phyloP scores from a whole-genome alignment of 2,797 vertebrate genomes.

The Sebastes dallii region DNA sequence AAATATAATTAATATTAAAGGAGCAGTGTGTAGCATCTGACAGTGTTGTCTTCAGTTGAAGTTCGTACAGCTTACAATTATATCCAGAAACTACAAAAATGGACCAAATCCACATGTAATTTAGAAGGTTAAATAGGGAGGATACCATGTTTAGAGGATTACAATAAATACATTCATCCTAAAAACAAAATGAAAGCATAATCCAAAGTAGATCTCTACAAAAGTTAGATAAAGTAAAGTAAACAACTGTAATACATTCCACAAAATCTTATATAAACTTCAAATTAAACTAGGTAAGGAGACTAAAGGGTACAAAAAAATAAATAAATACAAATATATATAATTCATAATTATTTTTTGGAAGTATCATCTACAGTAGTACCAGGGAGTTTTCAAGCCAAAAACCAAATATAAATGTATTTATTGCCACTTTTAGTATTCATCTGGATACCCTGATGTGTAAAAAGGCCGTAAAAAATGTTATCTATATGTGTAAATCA shows the following conservation, averaged over 20 bases:
- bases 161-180: background rate
- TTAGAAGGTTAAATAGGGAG: too few species aligned
- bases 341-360: too few species aligned
- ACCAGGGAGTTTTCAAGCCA: too few species aligned
- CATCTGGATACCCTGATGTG: background rate
- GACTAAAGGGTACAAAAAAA: background rate
- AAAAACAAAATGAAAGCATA: background rate
- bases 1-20: too few species aligned
- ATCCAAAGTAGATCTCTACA: background rate
- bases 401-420: background rate
- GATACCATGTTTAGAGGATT: background rate
- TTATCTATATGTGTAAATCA: background rate
- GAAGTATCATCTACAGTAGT: too few species aligned
- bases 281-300: background rate
- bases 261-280: background rate
- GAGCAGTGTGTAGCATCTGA: too few species aligned
- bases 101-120: accelerated
- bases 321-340: background rate
- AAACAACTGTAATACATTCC: background rate
- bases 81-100: background rate
- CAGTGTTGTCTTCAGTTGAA: too few species aligned
- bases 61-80: background rate
- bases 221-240: background rate
- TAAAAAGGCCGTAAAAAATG: background rate
- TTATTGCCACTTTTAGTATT: background rate